Evolutionary conservation across 2,797 vertebrate species (phyloP), one percentile per base, ranked within the genome.

Genomic region (Anguilla anguilla): DNA sequence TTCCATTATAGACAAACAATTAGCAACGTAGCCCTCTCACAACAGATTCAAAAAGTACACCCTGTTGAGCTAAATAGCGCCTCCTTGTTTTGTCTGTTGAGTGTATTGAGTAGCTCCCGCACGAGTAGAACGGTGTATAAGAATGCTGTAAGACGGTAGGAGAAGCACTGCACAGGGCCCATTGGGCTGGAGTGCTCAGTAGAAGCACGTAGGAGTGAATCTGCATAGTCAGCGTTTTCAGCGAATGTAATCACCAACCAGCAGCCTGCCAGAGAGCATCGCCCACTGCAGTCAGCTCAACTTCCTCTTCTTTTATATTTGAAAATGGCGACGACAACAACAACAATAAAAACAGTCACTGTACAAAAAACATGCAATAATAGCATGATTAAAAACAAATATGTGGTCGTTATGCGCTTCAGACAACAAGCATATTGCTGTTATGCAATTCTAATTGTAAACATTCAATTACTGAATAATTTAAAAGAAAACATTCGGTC

Each of bases 211-310:
- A 31, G 69, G 69, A 43, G 35, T 79, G 35, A 43, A 46, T 43
- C 74, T 79, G 17, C 74, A 43, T 13, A 79, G 74, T 79, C 74
- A 79, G 74, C 74, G 19, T 46, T 79, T 79, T 43, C 4, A 43
- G 6, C 25, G 13, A 28, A 13, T 6, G 39, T 43, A 79, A 39
- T 79, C 74, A 43, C 74, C 39, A 43, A 35, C 0, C 39, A 79
- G 43, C 35, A 79, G 11, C 74, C 69, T 72, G 69, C 69, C 69
- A 72, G 69, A 31, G 69, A 72, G 6, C 28, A 35, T 72, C 13
- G 31, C 74, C 35, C 39, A 9, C 74, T 79, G 74, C 74, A 79
- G 39, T 79, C 74, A 79, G 74, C 74, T 79, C 74, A 79, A 46
- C 35, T 22, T 39, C 74, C 39, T 79, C 39, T 79, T 39, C 74